Conservation (phyloP, 2,797 vertebrate genomes). For the Chloroceryle amazona region DNA sequence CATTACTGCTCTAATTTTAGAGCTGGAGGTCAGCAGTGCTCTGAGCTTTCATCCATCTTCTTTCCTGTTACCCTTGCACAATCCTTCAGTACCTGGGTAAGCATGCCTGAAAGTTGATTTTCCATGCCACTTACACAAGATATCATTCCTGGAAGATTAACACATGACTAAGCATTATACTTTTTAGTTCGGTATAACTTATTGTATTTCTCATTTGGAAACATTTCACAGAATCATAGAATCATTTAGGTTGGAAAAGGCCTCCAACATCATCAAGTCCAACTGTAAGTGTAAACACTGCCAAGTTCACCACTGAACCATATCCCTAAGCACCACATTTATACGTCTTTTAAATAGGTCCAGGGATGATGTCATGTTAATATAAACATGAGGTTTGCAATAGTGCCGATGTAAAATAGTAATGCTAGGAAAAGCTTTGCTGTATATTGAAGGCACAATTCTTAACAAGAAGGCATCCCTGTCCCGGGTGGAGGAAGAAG, state of each 20-base stretch:
- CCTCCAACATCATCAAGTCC: too few relatives aligned
- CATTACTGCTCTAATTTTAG: neutral
- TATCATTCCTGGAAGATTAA: neutral
- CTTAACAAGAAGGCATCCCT: too few relatives aligned
- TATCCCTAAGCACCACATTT: neutral
- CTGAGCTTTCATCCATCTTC: neutral
- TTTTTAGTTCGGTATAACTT: neutral
- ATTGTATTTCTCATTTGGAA: neutral
- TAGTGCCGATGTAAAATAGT: too few relatives aligned
- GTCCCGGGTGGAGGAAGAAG: too few relatives aligned
- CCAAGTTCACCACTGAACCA: too few relatives aligned
- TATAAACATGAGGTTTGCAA: too few relatives aligned
- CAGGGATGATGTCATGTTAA: too few relatives aligned
- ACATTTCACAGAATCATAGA: neutral
- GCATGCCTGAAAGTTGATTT: neutral
- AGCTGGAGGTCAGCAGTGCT: neutral
- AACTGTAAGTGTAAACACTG: too few relatives aligned
- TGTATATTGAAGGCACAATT: too few relatives aligned
- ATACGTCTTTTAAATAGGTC: neutral
- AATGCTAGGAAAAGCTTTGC: too few relatives aligned
- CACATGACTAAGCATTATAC: neutral
- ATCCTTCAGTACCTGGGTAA: neutral
- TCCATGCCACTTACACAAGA: neutral
- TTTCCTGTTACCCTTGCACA: neutral
- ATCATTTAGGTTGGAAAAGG: neutral